Evolutionary conservation across 1,140 invertebrate species (phyloP), one percentile per base, ranked within the genome.

Genomic region (Drosophila rufa): DNA sequence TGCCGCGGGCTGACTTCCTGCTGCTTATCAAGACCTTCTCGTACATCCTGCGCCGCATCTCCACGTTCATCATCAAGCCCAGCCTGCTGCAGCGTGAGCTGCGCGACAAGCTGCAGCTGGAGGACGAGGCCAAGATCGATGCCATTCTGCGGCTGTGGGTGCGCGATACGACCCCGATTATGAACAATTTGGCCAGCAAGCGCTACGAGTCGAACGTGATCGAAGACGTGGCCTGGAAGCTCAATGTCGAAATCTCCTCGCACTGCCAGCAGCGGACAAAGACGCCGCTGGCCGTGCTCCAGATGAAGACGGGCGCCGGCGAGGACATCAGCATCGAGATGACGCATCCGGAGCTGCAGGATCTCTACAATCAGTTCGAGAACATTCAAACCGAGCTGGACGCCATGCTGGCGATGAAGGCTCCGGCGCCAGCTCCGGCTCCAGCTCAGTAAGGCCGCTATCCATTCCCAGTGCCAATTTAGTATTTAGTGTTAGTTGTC

Each of bases 121-220:
- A 92, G 42, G 92, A 92, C 43, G 92, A 93, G 58, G 91, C 92
- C 5, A 93, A 93, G 79, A 91, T 93, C 60, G 92, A 93, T 91
- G 92, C 92, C 12, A 93, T 93, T 7, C 48, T 93, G 36, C 71
- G 91, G 1, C 51, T 93, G 17, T 93, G 92, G 92, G 91, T 93
- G 14, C 79, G 89, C 1, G 87, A 93, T 30, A 92, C 92, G 9
- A 92, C 87, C 9, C 91, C 92, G 3, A 84, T 93, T 30, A 80
- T 92, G 68, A 90, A 92, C 51, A 93, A 92, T 58, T 67, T 93
- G 65, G 91, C 91, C 7, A 79, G 79, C 40, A 91, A 92, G 46
- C 84, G 82, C 0, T 92, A 92, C 48, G 92, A 92, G 51, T 92
- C 90, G 5, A 93, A 93, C 78, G 92, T 93, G 25, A 87, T 93